Evolutionary conservation across 2,113 vertebrate species (phyloP).

Genomic region (Orycteropus afer): DNA sequence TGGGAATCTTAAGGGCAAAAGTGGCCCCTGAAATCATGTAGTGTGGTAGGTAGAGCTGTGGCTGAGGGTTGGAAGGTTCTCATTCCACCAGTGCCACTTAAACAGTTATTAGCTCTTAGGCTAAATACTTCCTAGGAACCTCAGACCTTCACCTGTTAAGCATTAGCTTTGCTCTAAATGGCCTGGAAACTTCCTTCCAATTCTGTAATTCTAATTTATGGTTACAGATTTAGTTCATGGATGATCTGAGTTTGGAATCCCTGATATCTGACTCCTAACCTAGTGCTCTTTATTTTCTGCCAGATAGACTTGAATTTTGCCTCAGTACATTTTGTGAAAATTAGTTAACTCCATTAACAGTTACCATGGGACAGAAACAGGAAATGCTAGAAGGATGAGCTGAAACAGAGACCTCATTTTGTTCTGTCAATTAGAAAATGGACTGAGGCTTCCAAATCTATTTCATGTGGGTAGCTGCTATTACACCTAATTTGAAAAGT

Average conservation of each 20-base stretch:
- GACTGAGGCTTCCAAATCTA: conserved; percentile 67
- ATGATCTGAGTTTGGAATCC: background rate
- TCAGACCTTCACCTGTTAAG: background rate
- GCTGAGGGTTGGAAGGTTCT: background rate
- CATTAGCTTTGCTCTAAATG: background rate
- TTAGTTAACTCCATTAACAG: conserved; percentile 40
- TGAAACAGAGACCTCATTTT: conserved; percentile 65
- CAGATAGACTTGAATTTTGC: background rate
- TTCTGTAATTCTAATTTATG: background rate
- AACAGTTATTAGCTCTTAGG: too few species aligned
- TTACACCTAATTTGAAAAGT: conserved; percentile 75
- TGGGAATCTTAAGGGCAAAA: background rate
- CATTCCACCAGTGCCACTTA: background rate
- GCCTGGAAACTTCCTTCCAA: background rate
- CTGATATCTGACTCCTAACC: background rate
- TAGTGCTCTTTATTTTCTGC: background rate
- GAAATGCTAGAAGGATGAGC: conserved; percentile 42
- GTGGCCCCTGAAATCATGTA: background rate
- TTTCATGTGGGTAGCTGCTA: conserved; percentile 65
- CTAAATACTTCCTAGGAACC: background rate
- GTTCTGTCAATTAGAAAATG: conserved; percentile 75
- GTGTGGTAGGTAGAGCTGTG: background rate
- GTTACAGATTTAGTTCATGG: background rate
- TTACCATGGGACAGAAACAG: conserved; percentile 21
- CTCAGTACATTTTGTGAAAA: background rate